phyloP scores from a whole-genome alignment of 2,888 invertebrate genomes.

The Caenorhabditis sp. region DNA sequence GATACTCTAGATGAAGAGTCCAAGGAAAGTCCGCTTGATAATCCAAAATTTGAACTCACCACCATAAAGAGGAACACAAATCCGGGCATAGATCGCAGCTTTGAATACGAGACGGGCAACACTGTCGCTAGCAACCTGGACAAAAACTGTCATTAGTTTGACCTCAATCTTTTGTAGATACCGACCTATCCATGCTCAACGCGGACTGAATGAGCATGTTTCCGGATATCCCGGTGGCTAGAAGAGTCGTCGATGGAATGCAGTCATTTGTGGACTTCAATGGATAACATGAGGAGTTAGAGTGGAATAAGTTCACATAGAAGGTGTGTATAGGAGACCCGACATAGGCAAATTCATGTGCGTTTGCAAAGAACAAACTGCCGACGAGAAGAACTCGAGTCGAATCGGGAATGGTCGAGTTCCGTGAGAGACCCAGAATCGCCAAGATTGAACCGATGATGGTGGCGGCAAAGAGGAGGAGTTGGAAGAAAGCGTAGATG shows the following conservation, averaged over 20 bases:
- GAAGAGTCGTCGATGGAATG: constrained; percentile 41
- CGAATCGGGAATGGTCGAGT: constrained; percentile 45
- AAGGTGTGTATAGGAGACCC: constrained; percentile 23
- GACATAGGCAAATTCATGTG: constrained; percentile 45
- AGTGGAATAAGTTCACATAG: constrained; percentile 28
- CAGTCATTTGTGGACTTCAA: constrained; percentile 32
- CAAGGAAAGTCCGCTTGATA: no score
- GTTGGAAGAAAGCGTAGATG: constrained; percentile 34
- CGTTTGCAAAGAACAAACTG: constrained; percentile 44
- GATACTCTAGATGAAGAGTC: not conserved
- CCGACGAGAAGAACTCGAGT: constrained; percentile 44
- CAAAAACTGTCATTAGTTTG: no score
- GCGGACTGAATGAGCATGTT: constrained; percentile 56
- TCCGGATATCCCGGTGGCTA: constrained; percentile 46
- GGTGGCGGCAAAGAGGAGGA: constrained; percentile 29
- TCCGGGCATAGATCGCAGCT: constrained; percentile 33
- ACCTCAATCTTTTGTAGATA: no score
- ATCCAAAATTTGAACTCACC: no score
- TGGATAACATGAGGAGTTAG: constrained; percentile 42
- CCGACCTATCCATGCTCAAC: constrained; percentile 39
- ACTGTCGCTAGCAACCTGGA: constrained; percentile 41
- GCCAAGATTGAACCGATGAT: constrained; percentile 29
- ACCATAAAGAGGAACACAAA: constrained; percentile 35
- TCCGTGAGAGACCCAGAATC: constrained; percentile 25
- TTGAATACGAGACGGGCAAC: constrained; percentile 24